Percentiles rank a stretch among this genome's conserved stretches.
Conservation (phyloP, 2,113 vertebrate species). For the Pholis gunnellus region DNA sequence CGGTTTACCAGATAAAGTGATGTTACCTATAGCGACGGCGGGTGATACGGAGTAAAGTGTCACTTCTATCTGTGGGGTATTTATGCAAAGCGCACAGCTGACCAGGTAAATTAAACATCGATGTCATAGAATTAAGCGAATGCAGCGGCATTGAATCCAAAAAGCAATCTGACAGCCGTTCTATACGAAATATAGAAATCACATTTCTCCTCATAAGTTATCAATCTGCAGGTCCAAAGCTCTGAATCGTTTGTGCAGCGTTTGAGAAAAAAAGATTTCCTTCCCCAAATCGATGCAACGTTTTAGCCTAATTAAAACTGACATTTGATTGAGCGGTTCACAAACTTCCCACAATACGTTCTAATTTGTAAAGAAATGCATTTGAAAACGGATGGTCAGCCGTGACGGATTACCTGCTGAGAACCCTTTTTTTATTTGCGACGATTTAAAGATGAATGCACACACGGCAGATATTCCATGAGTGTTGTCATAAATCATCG, state of each 20-base stretch:
- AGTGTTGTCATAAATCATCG: constrained; percentile 35
- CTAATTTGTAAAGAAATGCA: constrained; percentile 23
- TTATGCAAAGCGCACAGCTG: constrained; percentile 18
- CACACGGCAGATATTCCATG: not conserved
- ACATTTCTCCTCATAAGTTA: not conserved
- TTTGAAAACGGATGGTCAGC: constrained; percentile 4
- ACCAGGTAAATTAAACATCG: constrained; percentile 30
- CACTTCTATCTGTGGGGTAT: constrained; percentile 14
- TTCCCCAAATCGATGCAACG: constrained; percentile 30
- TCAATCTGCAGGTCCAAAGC: constrained; percentile 25
- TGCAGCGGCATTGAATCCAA: constrained; percentile 15
- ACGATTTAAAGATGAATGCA: constrained; percentile 27
- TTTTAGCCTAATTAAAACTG: constrained; percentile 40
- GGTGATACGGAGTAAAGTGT: constrained; percentile 13
- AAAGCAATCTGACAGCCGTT: constrained; percentile 18
- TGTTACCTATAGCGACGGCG: constrained; percentile 20
- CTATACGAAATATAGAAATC: not conserved
- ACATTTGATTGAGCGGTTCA: constrained; percentile 36
- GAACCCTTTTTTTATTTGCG: not conserved
- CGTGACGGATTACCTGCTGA: constrained; percentile 1
- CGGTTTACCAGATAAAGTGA: constrained; percentile 54
- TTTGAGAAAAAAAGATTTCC: constrained; percentile 37
- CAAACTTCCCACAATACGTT: constrained; percentile 17
- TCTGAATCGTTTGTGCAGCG: constrained; percentile 17
- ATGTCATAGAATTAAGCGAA: constrained; percentile 18